Evolutionary conservation across 2,797 vertebrate genomes (phyloP).

Genomic region (Pseudochaenichthys georgianus): DNA sequence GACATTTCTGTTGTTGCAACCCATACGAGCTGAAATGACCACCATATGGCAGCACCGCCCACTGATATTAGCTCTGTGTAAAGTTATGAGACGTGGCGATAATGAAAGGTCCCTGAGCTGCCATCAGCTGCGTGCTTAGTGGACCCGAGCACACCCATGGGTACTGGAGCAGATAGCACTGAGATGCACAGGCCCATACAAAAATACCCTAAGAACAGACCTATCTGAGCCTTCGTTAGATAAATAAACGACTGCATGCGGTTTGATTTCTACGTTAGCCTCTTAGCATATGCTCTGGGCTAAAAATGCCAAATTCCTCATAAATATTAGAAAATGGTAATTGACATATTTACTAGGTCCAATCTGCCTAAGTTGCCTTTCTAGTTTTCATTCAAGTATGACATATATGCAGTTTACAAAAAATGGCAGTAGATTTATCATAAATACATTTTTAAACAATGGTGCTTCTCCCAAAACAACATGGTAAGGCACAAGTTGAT

Average conservation of each 20-base stretch:
- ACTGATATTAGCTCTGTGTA: slow-evolving; percentile 59
- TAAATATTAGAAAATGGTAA: neutral
- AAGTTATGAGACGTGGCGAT: slow-evolving; percentile 55
- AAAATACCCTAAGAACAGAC: slow-evolving; percentile 14
- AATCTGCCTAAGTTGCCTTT: neutral
- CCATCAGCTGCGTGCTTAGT: slow-evolving; percentile 50
- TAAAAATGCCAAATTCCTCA: neutral
- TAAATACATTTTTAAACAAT: neutral
- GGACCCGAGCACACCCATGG: slow-evolving; percentile 43
- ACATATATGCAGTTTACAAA: neutral
- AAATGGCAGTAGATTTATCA: neutral
- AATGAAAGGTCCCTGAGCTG: slow-evolving; percentile 62
- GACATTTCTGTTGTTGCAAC: slow-evolving; percentile 48
- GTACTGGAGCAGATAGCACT: slow-evolving; percentile 33
- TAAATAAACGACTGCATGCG: slow-evolving; percentile 15
- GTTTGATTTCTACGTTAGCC: neutral
- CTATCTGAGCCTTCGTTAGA: slow-evolving; percentile 24
- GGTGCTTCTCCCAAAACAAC: too few species aligned
- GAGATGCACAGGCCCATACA: slow-evolving; percentile 17
- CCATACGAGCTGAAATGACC: slow-evolving; percentile 63
- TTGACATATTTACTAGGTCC: neutral
- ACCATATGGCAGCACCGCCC: slow-evolving; percentile 50
- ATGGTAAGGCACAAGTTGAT: too few species aligned
- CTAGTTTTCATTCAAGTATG: neutral
- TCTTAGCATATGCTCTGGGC: neutral